phyloP scores from a whole-genome alignment of 2,888 invertebrate genomes.

The Dromius quadrimaculatus region DNA sequence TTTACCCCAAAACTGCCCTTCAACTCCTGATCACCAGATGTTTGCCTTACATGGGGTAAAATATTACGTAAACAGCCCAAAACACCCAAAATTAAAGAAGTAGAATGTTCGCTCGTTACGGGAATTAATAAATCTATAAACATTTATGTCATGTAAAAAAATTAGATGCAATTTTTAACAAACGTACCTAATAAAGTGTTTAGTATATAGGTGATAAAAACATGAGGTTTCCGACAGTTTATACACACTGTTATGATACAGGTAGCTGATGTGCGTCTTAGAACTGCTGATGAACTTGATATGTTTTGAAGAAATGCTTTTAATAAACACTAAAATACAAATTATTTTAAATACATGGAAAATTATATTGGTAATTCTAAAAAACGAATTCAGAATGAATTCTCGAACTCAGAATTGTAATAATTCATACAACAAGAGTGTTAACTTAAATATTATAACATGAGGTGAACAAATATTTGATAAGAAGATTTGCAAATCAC shows the following conservation, averaged over 20 bases:
- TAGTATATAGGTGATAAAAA: conserved; percentile 78
- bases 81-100: conserved; percentile 73
- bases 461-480: no score
- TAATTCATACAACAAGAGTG: no score
- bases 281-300: conserved; percentile 75
- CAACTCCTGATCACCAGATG: conserved; percentile 58
- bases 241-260: conserved; percentile 85
- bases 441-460: no score
- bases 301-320: conserved; percentile 77
- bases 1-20: conserved; percentile 62
- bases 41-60: conserved; percentile 69
- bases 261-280: conserved; percentile 84
- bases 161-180: conserved; percentile 21
- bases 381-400: no score
- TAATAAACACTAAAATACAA: conserved; percentile 71
- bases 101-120: conserved; percentile 63
- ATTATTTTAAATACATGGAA: no score
- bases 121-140: conserved; percentile 62
- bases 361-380: no score
- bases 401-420: no score
- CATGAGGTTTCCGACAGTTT: conserved; percentile 78
- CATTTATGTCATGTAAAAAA: conserved; percentile 7
- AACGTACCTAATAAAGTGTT: conserved; percentile 71
- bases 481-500: no score
- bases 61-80: conserved; percentile 75